A percentile compares a stretch with the other conserved stretches of the same genome.
phyloP scores from a whole-genome alignment of 2,888 invertebrate genomes.

The Hydrotaea cyrtoneurina region DNA sequence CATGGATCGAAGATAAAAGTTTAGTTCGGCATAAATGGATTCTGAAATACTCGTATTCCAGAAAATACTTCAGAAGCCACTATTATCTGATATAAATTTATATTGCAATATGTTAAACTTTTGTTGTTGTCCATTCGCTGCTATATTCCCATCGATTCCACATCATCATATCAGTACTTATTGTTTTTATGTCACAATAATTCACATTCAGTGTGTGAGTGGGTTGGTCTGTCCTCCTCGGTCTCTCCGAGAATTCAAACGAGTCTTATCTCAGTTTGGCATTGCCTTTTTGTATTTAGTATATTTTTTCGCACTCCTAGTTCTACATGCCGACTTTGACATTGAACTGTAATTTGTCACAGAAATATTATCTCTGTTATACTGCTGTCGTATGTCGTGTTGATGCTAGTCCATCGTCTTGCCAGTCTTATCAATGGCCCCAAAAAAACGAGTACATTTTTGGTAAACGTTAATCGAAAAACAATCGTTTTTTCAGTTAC shows the following conservation, averaged over 20 bases:
- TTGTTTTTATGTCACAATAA: not conserved
- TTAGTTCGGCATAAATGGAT: too few species aligned
- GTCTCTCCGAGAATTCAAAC: not conserved
- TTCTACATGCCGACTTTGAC: constrained; percentile 15
- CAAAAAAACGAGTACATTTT: constrained; percentile 2
- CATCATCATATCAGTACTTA: not conserved
- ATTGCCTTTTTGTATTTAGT: not conserved
- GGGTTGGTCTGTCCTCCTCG: not conserved
- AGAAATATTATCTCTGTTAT: not conserved
- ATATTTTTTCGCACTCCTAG: not conserved
- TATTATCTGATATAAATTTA: too few species aligned
- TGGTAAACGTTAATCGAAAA: constrained; percentile 13
- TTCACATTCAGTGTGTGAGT: not conserved
- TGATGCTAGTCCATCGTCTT: not conserved
- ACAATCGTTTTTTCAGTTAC: not conserved
- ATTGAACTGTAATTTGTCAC: constrained; percentile 24
- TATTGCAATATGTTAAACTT: too few species aligned
- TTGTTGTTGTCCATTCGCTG: too few species aligned
- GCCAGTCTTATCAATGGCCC: constrained; percentile 27
- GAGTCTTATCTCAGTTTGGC: not conserved
- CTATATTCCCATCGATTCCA: not conserved
- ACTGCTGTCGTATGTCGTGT: not conserved
- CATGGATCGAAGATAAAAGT: too few species aligned
- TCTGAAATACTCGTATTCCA: too few species aligned
- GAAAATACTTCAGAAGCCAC: too few species aligned